Evolutionary conservation across 2,797 vertebrate genomes (phyloP).

Genomic region (Chrosomus eos): DNA sequence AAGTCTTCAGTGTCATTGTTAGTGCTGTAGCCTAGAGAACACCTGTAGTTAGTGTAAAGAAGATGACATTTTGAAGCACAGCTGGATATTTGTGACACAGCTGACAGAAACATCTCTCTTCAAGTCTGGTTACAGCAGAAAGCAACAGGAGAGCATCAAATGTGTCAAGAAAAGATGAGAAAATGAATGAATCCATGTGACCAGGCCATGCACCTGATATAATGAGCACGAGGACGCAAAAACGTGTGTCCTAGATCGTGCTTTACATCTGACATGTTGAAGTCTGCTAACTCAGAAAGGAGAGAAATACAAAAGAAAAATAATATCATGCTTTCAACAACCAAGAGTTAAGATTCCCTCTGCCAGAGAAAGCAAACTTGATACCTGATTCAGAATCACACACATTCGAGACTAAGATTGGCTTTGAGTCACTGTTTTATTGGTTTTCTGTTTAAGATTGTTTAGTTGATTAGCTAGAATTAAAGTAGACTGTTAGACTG

Average conservation of each 20-base stretch:
- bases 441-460: not conserved
- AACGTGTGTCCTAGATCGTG: not conserved
- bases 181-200: not conserved
- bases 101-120: slow-evolving; percentile 7
- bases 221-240: not conserved
- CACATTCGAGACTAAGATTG: not conserved
- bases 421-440: not conserved
- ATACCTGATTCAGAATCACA: not conserved
- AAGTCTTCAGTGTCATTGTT: slow-evolving; percentile 6
- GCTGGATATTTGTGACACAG: not conserved
- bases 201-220: not conserved
- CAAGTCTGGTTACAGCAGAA: not conserved
- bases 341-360: not conserved
- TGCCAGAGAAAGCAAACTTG: not conserved
- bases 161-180: not conserved
- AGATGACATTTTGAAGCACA: slow-evolving; percentile 14
- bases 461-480: not conserved
- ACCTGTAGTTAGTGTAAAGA: not conserved
- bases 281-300: not conserved
- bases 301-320: not conserved
- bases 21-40: not conserved
- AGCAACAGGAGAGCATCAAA: not conserved
- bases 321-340: not conserved
- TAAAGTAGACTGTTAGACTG: not conserved
- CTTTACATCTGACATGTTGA: not conserved